phyloP scores from a whole-genome alignment of 2,888 invertebrate genomes.

The Lutraria lutraria region DNA sequence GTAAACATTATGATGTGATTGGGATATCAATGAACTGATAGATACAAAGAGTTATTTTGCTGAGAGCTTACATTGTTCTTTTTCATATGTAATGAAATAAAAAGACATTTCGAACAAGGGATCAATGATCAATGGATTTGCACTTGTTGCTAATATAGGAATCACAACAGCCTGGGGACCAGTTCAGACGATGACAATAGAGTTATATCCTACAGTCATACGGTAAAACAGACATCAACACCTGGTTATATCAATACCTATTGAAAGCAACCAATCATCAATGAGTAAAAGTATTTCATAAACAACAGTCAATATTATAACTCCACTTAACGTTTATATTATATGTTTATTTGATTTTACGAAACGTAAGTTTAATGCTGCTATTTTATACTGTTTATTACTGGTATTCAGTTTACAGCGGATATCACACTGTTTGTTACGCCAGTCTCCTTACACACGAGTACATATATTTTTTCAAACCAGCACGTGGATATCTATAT shows the following conservation, averaged over 20 bases:
- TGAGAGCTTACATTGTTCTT: not conserved
- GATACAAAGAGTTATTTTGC: not conserved
- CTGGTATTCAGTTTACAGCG: not conserved
- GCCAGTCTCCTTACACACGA: no score
- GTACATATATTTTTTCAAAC: not conserved
- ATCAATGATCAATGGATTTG: constrained; percentile 55
- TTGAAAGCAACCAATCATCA: no score
- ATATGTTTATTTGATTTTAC: no score
- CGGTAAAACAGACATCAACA: constrained; percentile 60
- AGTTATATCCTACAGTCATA: constrained; percentile 79
- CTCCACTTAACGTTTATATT: no score
- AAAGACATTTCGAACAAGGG: constrained; percentile 5
- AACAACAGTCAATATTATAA: not conserved
- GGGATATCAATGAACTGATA: not conserved
- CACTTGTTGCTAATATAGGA: constrained; percentile 74
- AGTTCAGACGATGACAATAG: constrained; percentile 77
- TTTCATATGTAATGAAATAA: no score
- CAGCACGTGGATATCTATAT: not conserved
- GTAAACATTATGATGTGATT: not conserved
- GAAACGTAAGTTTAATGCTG: no score
- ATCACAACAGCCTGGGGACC: constrained; percentile 77
- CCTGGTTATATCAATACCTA: no score
- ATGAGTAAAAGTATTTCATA: not conserved
- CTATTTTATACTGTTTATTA: not conserved
- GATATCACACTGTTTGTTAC: not conserved